Conservation (phyloP, 1,140 invertebrate genomes). For the Eupeodes corollae region DNA sequence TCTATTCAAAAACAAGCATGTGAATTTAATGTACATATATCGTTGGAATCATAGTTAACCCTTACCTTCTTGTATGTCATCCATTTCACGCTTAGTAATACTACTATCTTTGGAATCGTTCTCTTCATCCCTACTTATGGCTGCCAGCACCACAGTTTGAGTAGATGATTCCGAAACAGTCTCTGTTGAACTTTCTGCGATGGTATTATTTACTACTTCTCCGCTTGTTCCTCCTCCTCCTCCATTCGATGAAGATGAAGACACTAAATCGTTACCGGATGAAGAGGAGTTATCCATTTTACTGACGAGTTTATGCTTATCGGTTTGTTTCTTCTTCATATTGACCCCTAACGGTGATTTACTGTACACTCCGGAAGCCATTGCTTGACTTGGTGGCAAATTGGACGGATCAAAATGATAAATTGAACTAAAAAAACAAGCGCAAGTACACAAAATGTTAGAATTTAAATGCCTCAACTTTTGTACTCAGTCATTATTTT, state of each 20-base stretch:
- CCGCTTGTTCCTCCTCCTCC: slow-evolving; percentile 2
- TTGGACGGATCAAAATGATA: slow-evolving; percentile 65
- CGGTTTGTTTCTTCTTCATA: slow-evolving; percentile 11
- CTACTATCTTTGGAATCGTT: background rate
- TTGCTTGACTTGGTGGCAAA: slow-evolving; percentile 42
- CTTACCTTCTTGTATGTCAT: slow-evolving; percentile 3
- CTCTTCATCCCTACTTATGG: background rate
- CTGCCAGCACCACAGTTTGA: slow-evolving; percentile 4
- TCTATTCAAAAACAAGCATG: background rate
- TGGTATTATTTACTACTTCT: slow-evolving; percentile 8
- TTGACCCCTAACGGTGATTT: slow-evolving; percentile 13
- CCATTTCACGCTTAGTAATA: slow-evolving; percentile 1
- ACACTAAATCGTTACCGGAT: slow-evolving; percentile 4
- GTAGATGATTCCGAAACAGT: slow-evolving; percentile 13
- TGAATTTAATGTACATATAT: background rate
- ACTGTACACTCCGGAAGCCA: slow-evolving; percentile 17
- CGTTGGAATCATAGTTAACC: background rate
- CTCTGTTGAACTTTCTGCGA: slow-evolving; percentile 10
- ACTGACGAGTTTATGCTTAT: background rate
- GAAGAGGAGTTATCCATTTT: slow-evolving; percentile 14
- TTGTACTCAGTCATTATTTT: too few species aligned
- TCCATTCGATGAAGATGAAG: slow-evolving; percentile 11
- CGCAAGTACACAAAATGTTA: too few species aligned
- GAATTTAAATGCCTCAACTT: too few species aligned
- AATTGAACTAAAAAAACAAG: slow-evolving; percentile 40